Evolutionary conservation across 2,888 invertebrate genomes (phyloP), one percentile per base, ranked within the genome.

Genomic region (Drosophila planitibia): DNA sequence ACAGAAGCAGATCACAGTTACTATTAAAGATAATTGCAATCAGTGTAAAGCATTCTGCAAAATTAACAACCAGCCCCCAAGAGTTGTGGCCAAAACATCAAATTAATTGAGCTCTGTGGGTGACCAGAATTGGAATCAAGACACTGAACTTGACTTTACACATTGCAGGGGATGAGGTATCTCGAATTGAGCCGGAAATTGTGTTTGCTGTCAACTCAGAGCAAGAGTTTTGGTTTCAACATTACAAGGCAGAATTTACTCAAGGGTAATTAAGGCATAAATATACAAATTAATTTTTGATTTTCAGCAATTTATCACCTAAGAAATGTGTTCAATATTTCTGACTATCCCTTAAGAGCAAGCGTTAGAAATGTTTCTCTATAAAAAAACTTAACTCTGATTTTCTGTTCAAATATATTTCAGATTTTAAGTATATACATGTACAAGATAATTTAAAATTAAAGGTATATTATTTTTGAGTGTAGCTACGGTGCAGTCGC

Each of bases 111-210:
- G 68, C 83, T 67, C 72, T 49, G 61, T 59, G 78, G 72, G 80
- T 68, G 78, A 76, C 41, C 67, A 64, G 52, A 54, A 49, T 28
- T 47, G 10, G 10, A 37, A 59, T 69, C 60, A 51, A 76, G 76
- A 47, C 73, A 35, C n/a, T 25, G 22, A 44, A 65, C 32, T 61
- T 62, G 67, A 49, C 16, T 25, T 9, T 1, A 28, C 30, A 39
- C 64, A 6, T 28, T 63, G 65, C 49, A 25, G 30, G 32, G 12
- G 6, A 2, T 4, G 35, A 30, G 35, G 19, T 7, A 25, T 30
- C 51, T 59, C 73, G 49, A 78, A 89, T 86, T 85, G 82, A 82
- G 74, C 74, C 73, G 89, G 86, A 89, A 84, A 85, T 81, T 79
- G 76, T 70, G 70, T 71, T 67, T 57, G 60, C 30, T 39, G 53